A percentile compares a stretch with the other conserved stretches of the same genome.
These are phyloP conservation scores for Platycheirus albimanus DNA, from an alignment of 2,888 invertebrate genomes.

Conservation along the genomic window DNA sequence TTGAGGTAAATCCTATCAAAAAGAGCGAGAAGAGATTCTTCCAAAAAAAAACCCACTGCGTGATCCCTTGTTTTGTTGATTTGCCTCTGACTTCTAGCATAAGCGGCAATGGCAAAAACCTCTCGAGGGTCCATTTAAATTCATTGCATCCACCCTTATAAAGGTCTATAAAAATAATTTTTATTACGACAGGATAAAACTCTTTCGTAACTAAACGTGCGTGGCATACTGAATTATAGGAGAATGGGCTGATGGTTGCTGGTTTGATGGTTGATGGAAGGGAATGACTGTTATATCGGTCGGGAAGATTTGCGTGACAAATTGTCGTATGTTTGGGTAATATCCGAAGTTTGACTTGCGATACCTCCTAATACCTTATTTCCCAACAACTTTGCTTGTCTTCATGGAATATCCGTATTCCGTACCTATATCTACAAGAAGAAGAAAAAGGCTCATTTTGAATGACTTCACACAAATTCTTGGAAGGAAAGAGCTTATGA, in stretches of 20 bases:
- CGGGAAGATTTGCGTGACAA: slow-evolving; percentile 65
- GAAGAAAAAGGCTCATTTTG: slow-evolving; percentile 41
- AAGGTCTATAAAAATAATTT: slow-evolving; percentile 72
- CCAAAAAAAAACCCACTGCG: slow-evolving; percentile 1
- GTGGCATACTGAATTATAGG: slow-evolving; percentile 47
- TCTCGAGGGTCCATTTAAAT: slow-evolving; percentile 68
- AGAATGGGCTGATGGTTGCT: neutral
- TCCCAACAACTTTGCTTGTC: neutral
- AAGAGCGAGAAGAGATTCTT: slow-evolving; percentile 21
- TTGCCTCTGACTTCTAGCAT: slow-evolving; percentile 31
- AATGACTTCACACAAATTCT: slow-evolving; percentile 43
- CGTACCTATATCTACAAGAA: no score
- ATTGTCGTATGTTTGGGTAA: slow-evolving; percentile 62
- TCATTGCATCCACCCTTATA: slow-evolving; percentile 69
- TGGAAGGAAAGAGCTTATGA: slow-evolving; percentile 19
- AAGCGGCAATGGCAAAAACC: neutral
- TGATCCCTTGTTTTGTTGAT: slow-evolving; percentile 33
- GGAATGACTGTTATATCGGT: neutral
- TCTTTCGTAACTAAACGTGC: slow-evolving; percentile 71
- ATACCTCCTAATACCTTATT: slow-evolving; percentile 26
- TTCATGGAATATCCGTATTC: slow-evolving; percentile 13
- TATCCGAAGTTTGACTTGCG: slow-evolving; percentile 58
- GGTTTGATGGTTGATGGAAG: neutral
- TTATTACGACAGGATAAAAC: slow-evolving; percentile 70
- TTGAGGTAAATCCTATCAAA: slow-evolving; percentile 60